Conservation (phyloP, 2,797 vertebrate genomes). For the Hapalemur alaotrensis region DNA sequence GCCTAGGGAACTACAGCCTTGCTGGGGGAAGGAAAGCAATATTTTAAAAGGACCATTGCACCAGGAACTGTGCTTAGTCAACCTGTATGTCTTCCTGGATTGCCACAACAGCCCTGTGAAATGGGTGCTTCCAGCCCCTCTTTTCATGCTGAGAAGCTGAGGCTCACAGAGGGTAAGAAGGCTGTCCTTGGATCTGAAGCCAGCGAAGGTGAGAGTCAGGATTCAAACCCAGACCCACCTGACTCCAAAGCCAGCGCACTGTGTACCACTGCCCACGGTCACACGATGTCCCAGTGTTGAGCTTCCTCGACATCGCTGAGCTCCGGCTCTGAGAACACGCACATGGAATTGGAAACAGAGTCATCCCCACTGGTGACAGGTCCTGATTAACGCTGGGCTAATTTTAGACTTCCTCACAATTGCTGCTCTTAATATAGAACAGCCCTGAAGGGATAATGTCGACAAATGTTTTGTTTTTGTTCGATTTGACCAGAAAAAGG, state of each 20-base stretch:
- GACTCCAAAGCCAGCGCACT: accelerated
- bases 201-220: accelerated
- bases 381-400: conserved; percentile 57
- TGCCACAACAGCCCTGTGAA: accelerated
- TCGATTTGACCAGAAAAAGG: conserved; percentile 45
- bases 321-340: background rate
- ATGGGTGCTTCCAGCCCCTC: background rate
- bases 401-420: conserved; percentile 75
- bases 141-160: background rate
- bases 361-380: background rate
- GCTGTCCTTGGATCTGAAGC: background rate
- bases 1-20: background rate
- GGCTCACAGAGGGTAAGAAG: background rate
- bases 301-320: accelerated
- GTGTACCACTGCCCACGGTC: accelerated
- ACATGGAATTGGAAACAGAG: conserved; percentile 35
- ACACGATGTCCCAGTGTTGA: accelerated
- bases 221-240: too few species aligned
- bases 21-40: too few species aligned
- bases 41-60: background rate
- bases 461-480: conserved; percentile 65
- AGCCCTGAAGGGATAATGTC: conserved; percentile 51
- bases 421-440: conserved; percentile 71
- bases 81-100: accelerated
- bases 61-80: too few species aligned